Conservation (phyloP, 2,113 vertebrate species). For the Callorhinus ursinus region DNA sequence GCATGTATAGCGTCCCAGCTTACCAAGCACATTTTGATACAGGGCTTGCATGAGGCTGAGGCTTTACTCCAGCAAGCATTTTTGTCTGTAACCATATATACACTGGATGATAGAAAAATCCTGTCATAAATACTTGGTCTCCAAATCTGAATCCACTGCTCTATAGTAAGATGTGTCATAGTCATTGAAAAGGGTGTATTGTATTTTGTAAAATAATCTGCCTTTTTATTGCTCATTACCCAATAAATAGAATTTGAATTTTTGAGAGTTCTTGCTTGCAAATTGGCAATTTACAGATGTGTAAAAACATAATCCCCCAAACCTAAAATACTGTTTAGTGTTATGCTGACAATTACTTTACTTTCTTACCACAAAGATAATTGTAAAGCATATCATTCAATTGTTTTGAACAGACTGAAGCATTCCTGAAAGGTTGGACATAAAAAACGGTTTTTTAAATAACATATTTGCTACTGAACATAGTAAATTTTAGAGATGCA, state of each 20-base stretch:
- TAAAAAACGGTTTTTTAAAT: not conserved
- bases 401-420: constrained; percentile 1
- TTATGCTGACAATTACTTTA: not conserved
- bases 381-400: not conserved
- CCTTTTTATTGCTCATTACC: not conserved
- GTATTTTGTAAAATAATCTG: not conserved
- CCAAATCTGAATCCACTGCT: not conserved
- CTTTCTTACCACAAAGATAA: constrained; percentile 38
- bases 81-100: not conserved
- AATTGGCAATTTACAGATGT: constrained; percentile 6
- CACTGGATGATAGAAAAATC: not conserved
- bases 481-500: not conserved
- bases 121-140: not conserved
- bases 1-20: not conserved
- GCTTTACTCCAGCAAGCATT: not conserved
- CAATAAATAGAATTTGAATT: constrained; percentile 36
- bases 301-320: not conserved
- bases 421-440: not conserved
- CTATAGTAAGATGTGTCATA: not conserved
- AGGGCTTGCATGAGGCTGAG: not conserved
- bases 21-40: constrained; percentile 12
- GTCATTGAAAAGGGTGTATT: not conserved
- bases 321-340: not conserved
- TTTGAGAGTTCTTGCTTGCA: constrained; percentile 19
- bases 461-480: not conserved